Conservation (phyloP, 2,888 invertebrate genomes). For the Crioceris asparagi region DNA sequence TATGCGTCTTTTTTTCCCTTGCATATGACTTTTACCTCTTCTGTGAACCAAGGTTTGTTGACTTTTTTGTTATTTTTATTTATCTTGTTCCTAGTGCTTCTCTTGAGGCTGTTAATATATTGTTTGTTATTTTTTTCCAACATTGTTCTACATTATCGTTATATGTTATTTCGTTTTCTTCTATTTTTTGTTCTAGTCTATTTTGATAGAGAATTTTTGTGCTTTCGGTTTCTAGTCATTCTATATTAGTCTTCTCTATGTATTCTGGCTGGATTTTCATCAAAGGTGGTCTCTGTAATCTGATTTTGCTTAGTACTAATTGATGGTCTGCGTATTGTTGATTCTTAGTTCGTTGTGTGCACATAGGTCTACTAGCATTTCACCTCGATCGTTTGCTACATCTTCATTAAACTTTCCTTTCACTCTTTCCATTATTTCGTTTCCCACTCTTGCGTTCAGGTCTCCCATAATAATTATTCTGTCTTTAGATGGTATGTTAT, state of each 20-base stretch:
- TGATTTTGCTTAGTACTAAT: background rate
- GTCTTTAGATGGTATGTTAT: background rate
- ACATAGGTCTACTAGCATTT: background rate
- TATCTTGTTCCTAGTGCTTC: background rate
- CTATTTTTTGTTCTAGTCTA: background rate
- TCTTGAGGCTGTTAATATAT: background rate
- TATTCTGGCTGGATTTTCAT: background rate
- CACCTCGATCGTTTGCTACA: background rate
- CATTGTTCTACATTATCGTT: background rate
- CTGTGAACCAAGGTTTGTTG: background rate
- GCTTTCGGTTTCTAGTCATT: no score
- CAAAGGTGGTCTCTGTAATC: background rate
- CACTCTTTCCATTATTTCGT: background rate
- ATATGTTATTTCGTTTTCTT: no score
- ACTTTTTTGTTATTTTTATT: background rate
- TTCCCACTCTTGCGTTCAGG: background rate
- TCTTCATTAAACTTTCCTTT: background rate
- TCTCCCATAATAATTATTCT: background rate
- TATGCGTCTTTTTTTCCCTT: background rate
- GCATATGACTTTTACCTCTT: background rate
- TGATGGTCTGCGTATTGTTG: background rate
- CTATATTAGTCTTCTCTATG: background rate
- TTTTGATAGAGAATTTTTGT: background rate
- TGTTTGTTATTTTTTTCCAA: background rate
- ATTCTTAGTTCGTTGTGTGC: background rate